Percentiles rank a stretch among this genome's conserved stretches.
Conservation (phyloP, 2,113 vertebrate species). For the Petroica traversi region DNA sequence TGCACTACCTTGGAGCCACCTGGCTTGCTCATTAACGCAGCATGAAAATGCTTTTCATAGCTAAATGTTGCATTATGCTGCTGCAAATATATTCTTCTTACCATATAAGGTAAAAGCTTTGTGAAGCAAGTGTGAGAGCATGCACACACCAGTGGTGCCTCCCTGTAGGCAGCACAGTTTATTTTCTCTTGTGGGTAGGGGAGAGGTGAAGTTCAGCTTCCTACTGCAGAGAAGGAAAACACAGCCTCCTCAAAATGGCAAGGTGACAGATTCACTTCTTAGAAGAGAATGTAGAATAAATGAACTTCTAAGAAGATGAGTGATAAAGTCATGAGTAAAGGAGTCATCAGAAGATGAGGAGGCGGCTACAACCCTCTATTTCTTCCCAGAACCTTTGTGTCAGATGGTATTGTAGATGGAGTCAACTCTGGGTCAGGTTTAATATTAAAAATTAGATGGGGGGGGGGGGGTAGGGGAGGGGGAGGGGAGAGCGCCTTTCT, state of each 20-base stretch:
- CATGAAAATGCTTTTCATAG: background rate
- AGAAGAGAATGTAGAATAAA: background rate
- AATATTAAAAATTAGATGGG: background rate
- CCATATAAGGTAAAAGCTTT: background rate
- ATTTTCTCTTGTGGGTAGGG: background rate
- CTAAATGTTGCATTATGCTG: background rate
- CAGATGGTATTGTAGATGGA: background rate
- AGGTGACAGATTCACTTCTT: background rate
- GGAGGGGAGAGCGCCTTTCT: background rate
- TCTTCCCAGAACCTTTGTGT: background rate
- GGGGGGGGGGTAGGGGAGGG: fast-evolving
- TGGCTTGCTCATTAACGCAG: background rate
- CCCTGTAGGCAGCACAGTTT: background rate
- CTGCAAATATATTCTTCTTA: background rate
- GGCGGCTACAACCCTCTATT: background rate
- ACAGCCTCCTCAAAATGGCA: background rate
- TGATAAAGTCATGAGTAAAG: background rate
- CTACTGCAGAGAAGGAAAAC: background rate
- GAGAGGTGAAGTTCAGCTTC: background rate
- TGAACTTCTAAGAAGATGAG: background rate
- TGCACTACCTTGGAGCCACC: background rate
- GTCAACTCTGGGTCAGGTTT: background rate
- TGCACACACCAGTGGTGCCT: background rate
- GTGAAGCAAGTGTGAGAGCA: background rate
- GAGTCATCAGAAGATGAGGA: background rate